Evolutionary conservation across 1,140 invertebrate genomes (phyloP).

Genomic region (Propsilocerus akamusi): DNA sequence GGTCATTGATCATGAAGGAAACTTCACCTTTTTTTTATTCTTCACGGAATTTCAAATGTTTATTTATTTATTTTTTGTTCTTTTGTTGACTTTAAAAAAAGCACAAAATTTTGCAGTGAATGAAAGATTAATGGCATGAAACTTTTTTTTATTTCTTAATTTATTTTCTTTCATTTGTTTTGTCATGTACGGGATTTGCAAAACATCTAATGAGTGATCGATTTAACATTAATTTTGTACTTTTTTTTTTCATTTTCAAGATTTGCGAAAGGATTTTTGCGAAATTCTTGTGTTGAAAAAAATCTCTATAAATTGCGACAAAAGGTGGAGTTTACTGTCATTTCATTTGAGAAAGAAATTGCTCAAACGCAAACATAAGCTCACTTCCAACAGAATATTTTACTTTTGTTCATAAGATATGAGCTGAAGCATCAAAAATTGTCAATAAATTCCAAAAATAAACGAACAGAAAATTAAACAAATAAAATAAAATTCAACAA

Average conservation of each 20-base stretch:
- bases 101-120: no score
- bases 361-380: neutral
- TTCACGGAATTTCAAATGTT: no score
- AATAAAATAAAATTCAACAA: no score
- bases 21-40: constrained; percentile 4
- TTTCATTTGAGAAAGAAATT: neutral
- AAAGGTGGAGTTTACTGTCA: neutral
- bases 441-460: neutral
- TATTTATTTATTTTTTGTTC: no score
- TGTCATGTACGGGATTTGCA: no score
- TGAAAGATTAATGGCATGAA: no score
- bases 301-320: neutral
- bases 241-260: neutral
- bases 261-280: neutral
- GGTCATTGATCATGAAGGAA: neutral
- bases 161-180: no score
- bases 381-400: neutral
- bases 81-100: no score
- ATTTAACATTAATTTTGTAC: neutral
- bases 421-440: neutral
- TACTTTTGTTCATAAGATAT: neutral
- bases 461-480: neutral
- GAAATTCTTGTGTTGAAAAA: neutral
- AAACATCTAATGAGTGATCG: neutral
- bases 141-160: no score